Evolutionary conservation across 2,888 invertebrate species (phyloP).

Genomic region (Drosophila nigritarsus): DNA sequence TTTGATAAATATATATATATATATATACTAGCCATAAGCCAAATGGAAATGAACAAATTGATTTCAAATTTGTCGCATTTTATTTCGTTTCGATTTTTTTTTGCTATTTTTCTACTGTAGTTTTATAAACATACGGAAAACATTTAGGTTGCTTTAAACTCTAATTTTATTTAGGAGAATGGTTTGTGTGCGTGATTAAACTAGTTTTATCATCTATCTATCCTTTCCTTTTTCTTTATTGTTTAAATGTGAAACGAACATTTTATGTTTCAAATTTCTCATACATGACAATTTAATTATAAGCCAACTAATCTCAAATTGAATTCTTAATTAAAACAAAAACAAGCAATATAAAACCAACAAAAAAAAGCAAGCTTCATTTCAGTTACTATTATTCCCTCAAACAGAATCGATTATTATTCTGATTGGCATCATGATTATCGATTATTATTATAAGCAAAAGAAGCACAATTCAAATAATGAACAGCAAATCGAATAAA

Average conservation of each 20-base stretch:
- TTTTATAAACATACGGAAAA: conserved; percentile 12
- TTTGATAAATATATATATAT: conserved; percentile 24
- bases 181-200: not conserved
- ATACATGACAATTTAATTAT: not conserved
- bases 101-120: not conserved
- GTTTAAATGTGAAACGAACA: not conserved
- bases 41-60: conserved; percentile 27
- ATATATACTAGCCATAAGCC: conserved; percentile 36
- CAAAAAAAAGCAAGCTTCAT: not conserved
- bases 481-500: too few relatives aligned
- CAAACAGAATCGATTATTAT: not conserved
- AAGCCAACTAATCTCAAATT: not conserved
- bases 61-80: conserved; percentile 3
- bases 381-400: not conserved
- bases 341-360: not conserved
- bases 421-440: not conserved
- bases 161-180: not conserved
- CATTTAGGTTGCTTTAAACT: not conserved
- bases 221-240: not conserved
- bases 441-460: not conserved
- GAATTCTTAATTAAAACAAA: not conserved
- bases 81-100: not conserved
- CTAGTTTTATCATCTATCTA: not conserved
- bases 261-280: not conserved
- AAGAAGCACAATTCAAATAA: not conserved